phyloP scores from a whole-genome alignment of 2,797 vertebrate species.

The Platyrinchus mystaceus region DNA sequence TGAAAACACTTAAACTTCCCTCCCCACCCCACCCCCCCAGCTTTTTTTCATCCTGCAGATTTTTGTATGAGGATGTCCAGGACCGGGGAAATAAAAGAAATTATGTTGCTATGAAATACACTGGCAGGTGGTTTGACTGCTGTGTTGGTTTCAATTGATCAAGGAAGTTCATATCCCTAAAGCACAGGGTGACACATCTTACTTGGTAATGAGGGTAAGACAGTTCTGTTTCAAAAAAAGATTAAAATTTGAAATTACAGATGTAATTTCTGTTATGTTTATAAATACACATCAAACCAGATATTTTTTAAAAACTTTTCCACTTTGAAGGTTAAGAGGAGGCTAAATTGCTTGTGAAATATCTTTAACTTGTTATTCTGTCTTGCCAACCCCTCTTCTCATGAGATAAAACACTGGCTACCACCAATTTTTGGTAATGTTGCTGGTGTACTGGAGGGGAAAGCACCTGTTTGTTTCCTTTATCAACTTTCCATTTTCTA shows the following conservation, averaged over 20 bases:
- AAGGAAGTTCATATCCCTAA: not conserved
- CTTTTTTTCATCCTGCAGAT: not conserved
- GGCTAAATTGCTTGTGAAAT: not conserved
- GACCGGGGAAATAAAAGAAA: not conserved
- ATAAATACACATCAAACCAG: not conserved
- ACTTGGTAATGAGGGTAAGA: not conserved
- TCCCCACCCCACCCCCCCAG: too few species aligned
- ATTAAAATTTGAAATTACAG: not conserved
- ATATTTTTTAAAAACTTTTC: not conserved
- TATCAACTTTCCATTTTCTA: not conserved
- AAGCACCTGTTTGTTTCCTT: not conserved
- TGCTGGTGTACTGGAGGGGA: not conserved
- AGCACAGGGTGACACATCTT: not conserved
- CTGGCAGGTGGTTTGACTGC: not conserved
- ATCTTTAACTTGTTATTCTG: not conserved
- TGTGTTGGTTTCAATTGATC: not conserved
- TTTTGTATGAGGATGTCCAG: not conserved
- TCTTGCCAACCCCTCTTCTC: not conserved
- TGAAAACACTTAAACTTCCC: not conserved
- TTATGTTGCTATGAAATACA: fast-evolving
- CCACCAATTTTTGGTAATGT: not conserved
- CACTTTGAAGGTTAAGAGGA: not conserved
- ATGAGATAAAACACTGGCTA: not conserved
- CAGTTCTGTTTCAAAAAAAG: not conserved
- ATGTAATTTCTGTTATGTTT: not conserved